These are phyloP conservation scores for Lamprologus tigripictilis DNA, from an alignment of 2,113 vertebrate species.

Conservation along the genomic window DNA sequence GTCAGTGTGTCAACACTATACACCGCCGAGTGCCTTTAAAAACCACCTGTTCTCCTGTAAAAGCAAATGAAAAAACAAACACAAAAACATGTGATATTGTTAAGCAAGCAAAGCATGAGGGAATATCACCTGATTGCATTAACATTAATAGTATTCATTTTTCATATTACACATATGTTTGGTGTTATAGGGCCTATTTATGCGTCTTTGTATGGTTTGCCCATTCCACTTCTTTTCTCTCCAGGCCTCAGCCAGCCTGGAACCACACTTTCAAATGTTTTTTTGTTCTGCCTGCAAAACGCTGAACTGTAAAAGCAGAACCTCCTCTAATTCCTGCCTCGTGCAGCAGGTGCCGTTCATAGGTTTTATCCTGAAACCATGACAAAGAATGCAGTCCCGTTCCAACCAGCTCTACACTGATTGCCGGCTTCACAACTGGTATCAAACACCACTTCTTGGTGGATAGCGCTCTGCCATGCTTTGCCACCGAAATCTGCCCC, in stretches of 20 bases:
- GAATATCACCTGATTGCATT: not conserved
- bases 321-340: not conserved
- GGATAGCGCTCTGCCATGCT: not conserved
- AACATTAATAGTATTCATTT: not conserved
- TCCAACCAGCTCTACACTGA: not conserved
- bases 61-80: not conserved
- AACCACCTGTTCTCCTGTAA: constrained; percentile 21
- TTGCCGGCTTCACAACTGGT: not conserved
- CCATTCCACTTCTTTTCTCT: not conserved
- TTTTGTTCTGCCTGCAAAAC: constrained; percentile 10
- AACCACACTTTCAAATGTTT: not conserved
- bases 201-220: not conserved
- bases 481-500: constrained; percentile 31
- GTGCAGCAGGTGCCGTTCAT: not conserved
- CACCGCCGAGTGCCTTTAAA: not conserved
- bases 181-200: not conserved
- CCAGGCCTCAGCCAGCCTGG: not conserved
- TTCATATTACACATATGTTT: not conserved
- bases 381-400: not conserved
- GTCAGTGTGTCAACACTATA: not conserved
- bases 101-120: not conserved
- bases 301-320: not conserved
- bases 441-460: not conserved
- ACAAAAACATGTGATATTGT: not conserved
- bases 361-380: not conserved